Percentiles rank a stretch among this genome's conserved stretches.
Conservation (phyloP, 1,140 invertebrate genomes). For the Neodiprion virginianus region DNA sequence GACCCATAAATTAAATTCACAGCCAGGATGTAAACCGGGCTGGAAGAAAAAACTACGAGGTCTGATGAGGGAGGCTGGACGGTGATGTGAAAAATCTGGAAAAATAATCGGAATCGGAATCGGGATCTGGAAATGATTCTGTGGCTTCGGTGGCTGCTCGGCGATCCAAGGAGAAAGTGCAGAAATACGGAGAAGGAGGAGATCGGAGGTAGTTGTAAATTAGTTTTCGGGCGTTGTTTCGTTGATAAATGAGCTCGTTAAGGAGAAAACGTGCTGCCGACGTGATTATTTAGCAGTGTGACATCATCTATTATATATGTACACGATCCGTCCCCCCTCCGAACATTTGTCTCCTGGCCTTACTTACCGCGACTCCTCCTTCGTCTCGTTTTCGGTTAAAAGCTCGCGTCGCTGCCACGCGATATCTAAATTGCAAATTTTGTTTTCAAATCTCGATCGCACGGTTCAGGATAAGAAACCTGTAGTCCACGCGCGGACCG, state of each 20-base stretch:
- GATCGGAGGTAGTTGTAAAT: constrained; percentile 4
- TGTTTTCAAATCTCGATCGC: constrained; percentile 17
- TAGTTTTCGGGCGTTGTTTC: constrained; percentile 6
- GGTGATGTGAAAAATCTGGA: too few relatives aligned
- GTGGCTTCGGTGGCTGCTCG: too few relatives aligned
- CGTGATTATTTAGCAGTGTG: constrained; percentile 17
- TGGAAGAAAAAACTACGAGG: too few relatives aligned
- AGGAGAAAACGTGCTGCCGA: constrained; percentile 14
- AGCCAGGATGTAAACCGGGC: too few relatives aligned
- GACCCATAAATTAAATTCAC: too few relatives aligned
- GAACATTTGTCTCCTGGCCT: constrained; percentile 16
- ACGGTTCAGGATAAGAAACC: neutral
- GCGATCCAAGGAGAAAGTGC: too few relatives aligned
- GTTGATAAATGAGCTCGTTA: constrained; percentile 18
- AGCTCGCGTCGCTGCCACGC: neutral
- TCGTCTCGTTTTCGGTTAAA: neutral
- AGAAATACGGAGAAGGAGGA: neutral
- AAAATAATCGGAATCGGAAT: too few relatives aligned
- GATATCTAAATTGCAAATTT: constrained; percentile 20
- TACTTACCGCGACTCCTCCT: neutral
- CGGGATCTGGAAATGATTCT: too few relatives aligned
- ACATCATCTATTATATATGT: constrained; percentile 4
- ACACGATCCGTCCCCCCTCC: neutral
- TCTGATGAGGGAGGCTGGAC: too few relatives aligned
- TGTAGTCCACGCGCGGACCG: neutral